Conservation (phyloP, 2,888 invertebrate species). For the Lissonota sp. region DNA sequence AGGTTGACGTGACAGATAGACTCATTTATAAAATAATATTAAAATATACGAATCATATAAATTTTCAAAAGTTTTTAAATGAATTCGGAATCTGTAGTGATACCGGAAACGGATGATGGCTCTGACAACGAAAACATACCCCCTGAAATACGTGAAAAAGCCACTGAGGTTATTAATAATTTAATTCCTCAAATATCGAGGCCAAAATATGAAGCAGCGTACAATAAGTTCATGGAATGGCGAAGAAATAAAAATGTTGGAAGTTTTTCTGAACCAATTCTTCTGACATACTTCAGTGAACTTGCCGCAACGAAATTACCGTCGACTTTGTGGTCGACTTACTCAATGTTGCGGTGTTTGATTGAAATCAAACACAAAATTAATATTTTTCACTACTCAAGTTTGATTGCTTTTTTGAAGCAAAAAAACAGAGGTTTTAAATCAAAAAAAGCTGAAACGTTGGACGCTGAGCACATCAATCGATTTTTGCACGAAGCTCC, state of each 20-base stretch:
- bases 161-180: not conserved
- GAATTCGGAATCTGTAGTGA: slow-evolving; percentile 1
- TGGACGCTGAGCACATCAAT: not conserved
- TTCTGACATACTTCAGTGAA: slow-evolving; percentile 9
- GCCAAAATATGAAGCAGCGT: slow-evolving; percentile 11
- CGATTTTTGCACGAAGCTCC: slow-evolving; percentile 58
- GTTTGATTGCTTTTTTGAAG: slow-evolving; percentile 1
- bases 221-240: slow-evolving; percentile 2
- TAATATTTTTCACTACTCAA: slow-evolving; percentile 4
- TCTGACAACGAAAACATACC: slow-evolving; percentile 17
- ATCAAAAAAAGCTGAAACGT: slow-evolving; percentile 2
- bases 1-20: slow-evolving; percentile 1
- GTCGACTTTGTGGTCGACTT: slow-evolving; percentile 19
- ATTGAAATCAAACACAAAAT: slow-evolving; percentile 2
- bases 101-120: slow-evolving; percentile 3
- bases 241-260: not conserved
- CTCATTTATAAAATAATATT: slow-evolving; percentile 10
- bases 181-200: slow-evolving; percentile 1
- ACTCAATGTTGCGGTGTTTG: slow-evolving; percentile 1
- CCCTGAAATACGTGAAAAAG: slow-evolving; percentile 8
- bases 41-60: slow-evolving; percentile 1
- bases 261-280: not conserved
- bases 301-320: slow-evolving; percentile 15
- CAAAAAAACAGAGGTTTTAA: not conserved
- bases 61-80: not conserved